These are phyloP conservation scores for Epizoanthus rinbou DNA, from an alignment of 92 coral and sea anemone genomes.

Conservation along the genomic window DNA sequence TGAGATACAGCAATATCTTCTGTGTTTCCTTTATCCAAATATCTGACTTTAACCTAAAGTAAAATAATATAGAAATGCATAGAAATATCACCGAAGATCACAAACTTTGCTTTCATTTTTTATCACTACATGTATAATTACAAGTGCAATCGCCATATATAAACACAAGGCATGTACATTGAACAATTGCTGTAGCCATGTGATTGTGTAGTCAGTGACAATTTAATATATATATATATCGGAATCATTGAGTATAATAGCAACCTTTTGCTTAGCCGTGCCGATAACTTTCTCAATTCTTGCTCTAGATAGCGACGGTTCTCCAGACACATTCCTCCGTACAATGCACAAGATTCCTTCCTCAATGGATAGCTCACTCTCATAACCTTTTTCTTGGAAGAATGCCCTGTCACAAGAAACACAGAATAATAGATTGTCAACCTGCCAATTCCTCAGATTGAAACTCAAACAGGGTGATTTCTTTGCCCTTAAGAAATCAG, in stretches of 20 bases:
- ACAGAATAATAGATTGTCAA: not conserved
- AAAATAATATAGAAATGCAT: not conserved
- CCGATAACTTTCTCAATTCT: conserved; percentile 45
- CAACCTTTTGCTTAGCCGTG: conserved; percentile 17
- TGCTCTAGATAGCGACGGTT: conserved; percentile 37
- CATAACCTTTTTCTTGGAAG: conserved; percentile 41
- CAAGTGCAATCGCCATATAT: too few species aligned
- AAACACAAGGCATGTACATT: too few species aligned
- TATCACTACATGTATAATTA: too few species aligned
- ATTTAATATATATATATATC: too few species aligned
- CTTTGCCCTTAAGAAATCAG: not conserved
- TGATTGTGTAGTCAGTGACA: not conserved
- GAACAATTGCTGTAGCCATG: not conserved
- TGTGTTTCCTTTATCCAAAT: conserved; percentile 44
- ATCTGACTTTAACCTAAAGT: conserved; percentile 49
- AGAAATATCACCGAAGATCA: too few species aligned
- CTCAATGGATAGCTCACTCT: conserved; percentile 16
- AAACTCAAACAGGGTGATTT: not conserved
- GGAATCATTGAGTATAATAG: too few species aligned
- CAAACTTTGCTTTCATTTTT: too few species aligned
- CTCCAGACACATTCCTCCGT: conserved; percentile 34
- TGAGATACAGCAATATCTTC: conserved; percentile 34
- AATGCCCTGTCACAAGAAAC: conserved; percentile 10
- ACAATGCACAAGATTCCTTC: conserved; percentile 54
- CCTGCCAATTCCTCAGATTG: not conserved